phyloP scores from a whole-genome alignment of 2,797 vertebrate species.

The Acanthis flammea region DNA sequence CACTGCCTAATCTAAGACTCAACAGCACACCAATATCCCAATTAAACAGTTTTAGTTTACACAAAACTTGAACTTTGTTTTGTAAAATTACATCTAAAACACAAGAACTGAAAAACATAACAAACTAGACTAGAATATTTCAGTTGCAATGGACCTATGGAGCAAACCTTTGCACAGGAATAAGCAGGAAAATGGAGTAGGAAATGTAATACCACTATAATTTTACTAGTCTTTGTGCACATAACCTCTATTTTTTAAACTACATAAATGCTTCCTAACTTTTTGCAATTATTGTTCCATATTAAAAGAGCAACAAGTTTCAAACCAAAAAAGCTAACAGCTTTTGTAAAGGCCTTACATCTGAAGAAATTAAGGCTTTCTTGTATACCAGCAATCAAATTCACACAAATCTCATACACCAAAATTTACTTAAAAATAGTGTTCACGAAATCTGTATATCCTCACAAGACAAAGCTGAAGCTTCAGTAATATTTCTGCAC shows the following conservation, averaged over 20 bases:
- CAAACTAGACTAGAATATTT: background rate
- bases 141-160: background rate
- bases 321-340: background rate
- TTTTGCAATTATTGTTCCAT: background rate
- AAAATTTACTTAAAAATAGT: background rate
- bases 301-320: background rate
- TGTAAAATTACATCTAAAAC: background rate
- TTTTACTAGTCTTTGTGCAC: background rate
- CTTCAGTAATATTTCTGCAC: background rate
- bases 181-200: background rate
- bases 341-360: background rate
- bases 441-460: background rate
- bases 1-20: background rate
- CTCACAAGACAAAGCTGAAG: background rate
- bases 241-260: background rate
- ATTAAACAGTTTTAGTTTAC: background rate
- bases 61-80: background rate
- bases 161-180: background rate
- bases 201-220: accelerated
- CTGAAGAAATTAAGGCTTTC: background rate
- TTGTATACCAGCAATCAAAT: background rate
- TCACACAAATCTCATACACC: background rate
- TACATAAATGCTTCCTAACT: background rate
- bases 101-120: background rate
- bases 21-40: background rate